phyloP scores from a whole-genome alignment of 2,113 vertebrate genomes.

The Campylomormyrus tamandua region DNA sequence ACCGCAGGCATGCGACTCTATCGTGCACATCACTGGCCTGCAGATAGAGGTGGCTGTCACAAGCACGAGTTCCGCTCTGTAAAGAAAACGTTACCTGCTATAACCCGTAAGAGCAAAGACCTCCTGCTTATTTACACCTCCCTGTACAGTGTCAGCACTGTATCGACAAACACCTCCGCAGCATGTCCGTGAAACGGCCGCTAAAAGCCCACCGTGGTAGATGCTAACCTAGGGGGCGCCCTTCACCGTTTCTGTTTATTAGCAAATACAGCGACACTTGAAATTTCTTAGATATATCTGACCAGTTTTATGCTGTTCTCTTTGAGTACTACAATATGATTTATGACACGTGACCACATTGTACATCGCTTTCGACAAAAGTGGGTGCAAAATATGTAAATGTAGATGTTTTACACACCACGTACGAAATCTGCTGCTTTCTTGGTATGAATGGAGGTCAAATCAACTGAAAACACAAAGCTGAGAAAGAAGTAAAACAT shows the following conservation, averaged over 20 bases:
- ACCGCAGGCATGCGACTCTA: constrained; percentile 35
- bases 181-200: neutral
- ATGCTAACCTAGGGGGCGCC: neutral
- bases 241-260: neutral
- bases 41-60: neutral
- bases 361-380: neutral
- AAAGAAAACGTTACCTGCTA: neutral
- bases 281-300: neutral
- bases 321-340: neutral
- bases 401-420: neutral
- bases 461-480: neutral
- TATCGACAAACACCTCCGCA: neutral
- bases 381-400: neutral
- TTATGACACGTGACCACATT: neutral
- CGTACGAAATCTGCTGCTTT: neutral
- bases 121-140: neutral
- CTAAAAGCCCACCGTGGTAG: neutral
- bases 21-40: neutral
- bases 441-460: neutral
- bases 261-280: neutral
- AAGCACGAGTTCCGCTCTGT: neutral
- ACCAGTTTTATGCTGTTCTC: neutral
- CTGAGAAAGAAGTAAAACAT: neutral
- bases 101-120: neutral
- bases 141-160: neutral